Base-by-base conservation (phyloP, 2,113 vertebrate species). In the Peromyscus leucopus region DNA sequence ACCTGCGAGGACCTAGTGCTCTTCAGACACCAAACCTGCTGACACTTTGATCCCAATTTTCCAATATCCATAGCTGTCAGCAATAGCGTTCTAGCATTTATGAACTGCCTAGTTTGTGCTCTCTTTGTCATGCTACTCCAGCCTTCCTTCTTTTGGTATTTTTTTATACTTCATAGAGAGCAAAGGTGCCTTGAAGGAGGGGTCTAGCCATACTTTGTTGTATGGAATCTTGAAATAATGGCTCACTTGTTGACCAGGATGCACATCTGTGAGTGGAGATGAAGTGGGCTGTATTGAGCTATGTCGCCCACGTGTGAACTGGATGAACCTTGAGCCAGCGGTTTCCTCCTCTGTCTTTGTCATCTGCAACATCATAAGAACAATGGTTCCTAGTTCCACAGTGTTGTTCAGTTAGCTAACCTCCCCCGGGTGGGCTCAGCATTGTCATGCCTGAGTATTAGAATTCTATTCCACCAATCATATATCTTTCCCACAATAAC, bases 301-400 rank as follows among this genome's bases (percentile, higher is more conserved):
- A 0, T n/a, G 7, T 59, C n/a, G 8, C 26, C 59, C 51, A 9
- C 1, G 0, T 11, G 19, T 7, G 33, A 69, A 24, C 42, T 74
- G 16, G 0, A 8, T 39, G 80, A 83, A 63, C 2, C 0, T 1
- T 71, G 55, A 51, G 22, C 22, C n/a, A 57, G 2, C 3, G 22
- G 17, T 39, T 78, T 48, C 61, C 24, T 46, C 89, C 8, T 69
- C 51, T 10, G 42, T 26, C 46, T 84, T 36, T 46, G 51, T 63
- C 57, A 22, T 22, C 16, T 57, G 15, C 12, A 17, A 17, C 17
- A 10, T 13, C 26, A 55, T 1, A 57, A 48, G 3, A 31, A 8
- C 46, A 51, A 13, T 11, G 59, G 63, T 28, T 42, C 31, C 57
- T 63, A 28, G 79, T 59, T 55, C 71, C 76, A 36, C 0, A 1